These are phyloP conservation scores for Dynastes grantii DNA, from an alignment of 2,888 invertebrate species.

Conservation along the genomic window DNA sequence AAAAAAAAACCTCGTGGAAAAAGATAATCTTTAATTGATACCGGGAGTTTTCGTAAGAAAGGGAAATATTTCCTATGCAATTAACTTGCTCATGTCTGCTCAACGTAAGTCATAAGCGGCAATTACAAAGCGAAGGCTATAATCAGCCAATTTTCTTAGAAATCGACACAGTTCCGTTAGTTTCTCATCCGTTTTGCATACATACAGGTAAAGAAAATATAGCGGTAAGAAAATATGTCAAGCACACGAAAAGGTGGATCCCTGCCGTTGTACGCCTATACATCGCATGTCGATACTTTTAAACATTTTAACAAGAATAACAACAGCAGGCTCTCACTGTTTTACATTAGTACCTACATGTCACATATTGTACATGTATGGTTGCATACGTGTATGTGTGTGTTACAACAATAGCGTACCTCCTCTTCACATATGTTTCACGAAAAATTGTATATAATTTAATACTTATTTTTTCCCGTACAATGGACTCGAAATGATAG, in stretches of 20 bases:
- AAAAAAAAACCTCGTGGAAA: no score
- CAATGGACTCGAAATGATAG: constrained; percentile 71
- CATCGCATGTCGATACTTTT: constrained; percentile 49
- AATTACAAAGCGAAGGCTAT: constrained; percentile 39
- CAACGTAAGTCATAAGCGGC: constrained; percentile 29
- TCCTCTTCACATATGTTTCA: constrained; percentile 67
- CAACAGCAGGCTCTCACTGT: constrained; percentile 41
- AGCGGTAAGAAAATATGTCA: constrained; percentile 37
- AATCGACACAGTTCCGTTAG: constrained; percentile 40
- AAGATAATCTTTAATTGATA: no score
- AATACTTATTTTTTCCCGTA: constrained; percentile 69
- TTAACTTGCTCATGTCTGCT: constrained; percentile 29
- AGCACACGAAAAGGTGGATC: constrained; percentile 43
- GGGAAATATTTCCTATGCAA: constrained; percentile 36
- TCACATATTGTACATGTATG: constrained; percentile 29
- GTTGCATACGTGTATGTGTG: constrained; percentile 18
- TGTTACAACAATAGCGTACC: constrained; percentile 59
- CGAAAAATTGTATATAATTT: constrained; percentile 71
- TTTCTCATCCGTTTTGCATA: constrained; percentile 42
- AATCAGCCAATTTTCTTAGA: constrained; percentile 44
- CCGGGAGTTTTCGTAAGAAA: no score
- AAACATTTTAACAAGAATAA: constrained; percentile 46
- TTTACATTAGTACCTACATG: constrained; percentile 13
- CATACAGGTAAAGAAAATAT: constrained; percentile 27
- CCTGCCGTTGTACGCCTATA: constrained; percentile 27